phyloP scores from a whole-genome alignment of 2,888 invertebrate genomes.

The Aproaerema taeniolella region DNA sequence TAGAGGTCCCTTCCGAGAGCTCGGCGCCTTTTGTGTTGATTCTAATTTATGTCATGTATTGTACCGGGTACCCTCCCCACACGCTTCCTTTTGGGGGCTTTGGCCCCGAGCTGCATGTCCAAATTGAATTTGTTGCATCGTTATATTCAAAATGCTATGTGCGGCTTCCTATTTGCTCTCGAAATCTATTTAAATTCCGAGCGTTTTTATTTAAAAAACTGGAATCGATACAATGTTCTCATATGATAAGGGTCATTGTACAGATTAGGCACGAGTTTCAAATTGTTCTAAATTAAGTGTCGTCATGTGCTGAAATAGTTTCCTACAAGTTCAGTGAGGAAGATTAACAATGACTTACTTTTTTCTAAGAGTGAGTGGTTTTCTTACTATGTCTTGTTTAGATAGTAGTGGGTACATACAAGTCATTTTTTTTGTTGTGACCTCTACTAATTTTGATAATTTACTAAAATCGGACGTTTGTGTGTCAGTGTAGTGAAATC shows the following conservation, averaged over 20 bases:
- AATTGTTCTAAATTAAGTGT: slow-evolving; percentile 27
- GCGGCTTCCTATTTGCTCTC: slow-evolving; percentile 35
- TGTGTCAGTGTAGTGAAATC: slow-evolving; percentile 6
- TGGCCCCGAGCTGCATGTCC: slow-evolving; percentile 45
- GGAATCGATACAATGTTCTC: background rate
- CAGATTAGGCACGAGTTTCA: slow-evolving; percentile 29
- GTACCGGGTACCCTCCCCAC: slow-evolving; percentile 67
- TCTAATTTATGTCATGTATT: slow-evolving; percentile 76
- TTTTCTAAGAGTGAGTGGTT: slow-evolving; percentile 46
- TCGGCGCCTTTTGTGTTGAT: slow-evolving; percentile 67
- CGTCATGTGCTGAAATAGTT: slow-evolving; percentile 25
- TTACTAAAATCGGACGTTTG: slow-evolving; percentile 4
- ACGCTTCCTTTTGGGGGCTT: slow-evolving; percentile 65
- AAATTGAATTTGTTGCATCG: slow-evolving; percentile 67
- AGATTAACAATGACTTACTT: slow-evolving; percentile 48
- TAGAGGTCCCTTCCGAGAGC: slow-evolving; percentile 70
- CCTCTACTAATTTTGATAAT: slow-evolving; percentile 11
- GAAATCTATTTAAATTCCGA: slow-evolving; percentile 24
- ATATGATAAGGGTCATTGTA: slow-evolving; percentile 29
- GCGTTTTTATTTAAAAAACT: background rate
- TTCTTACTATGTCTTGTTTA: slow-evolving; percentile 3
- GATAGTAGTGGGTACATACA: slow-evolving; percentile 14
- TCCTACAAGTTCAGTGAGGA: slow-evolving; percentile 29
- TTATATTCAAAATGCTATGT: slow-evolving; percentile 54
- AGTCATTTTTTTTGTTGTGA: slow-evolving; percentile 17